Percentiles rank a stretch among this genome's conserved stretches.
Evolutionary conservation across 1,140 invertebrate species (phyloP).

Genomic region (Papilio polyxenes): DNA sequence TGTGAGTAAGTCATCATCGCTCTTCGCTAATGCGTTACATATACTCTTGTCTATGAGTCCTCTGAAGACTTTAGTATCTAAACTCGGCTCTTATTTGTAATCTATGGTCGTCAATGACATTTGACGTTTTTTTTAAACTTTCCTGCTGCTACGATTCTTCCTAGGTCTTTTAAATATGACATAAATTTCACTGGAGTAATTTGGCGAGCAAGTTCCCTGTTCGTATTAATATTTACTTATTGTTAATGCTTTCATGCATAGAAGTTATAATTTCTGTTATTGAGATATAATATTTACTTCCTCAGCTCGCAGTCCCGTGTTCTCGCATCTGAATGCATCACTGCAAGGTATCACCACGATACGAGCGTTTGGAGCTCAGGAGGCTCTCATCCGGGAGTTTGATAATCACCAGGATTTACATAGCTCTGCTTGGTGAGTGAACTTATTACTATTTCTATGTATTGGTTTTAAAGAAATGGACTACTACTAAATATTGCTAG

Average conservation of each 20-base stretch:
- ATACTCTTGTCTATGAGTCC: background rate
- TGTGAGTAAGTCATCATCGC: conserved; percentile 86
- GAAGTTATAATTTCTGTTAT: background rate
- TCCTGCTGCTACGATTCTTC: no score
- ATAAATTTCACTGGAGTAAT: no score
- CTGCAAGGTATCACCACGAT: conserved; percentile 95
- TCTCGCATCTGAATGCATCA: conserved; percentile 93
- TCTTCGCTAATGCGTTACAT: conserved; percentile 42
- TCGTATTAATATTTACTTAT: no score
- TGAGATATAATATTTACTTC: conserved; percentile 17
- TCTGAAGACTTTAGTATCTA: background rate
- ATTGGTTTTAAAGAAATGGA: no score
- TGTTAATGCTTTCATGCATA: no score
- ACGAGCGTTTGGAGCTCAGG: conserved; percentile 89
- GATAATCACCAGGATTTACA: conserved; percentile 89
- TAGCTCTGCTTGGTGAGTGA: conserved; percentile 83
- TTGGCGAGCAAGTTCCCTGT: no score
- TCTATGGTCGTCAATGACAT: background rate
- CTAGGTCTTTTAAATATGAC: no score
- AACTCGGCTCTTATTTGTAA: background rate
- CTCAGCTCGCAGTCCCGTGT: conserved; percentile 89
- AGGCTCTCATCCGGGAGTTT: conserved; percentile 89
- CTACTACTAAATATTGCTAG: no score
- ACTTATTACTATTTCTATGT: background rate
- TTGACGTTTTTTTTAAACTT: background rate